A percentile compares a stretch with the other conserved stretches of the same genome.
phyloP scores from a whole-genome alignment of 2,797 vertebrate genomes.

The Notolepis coatsorum region DNA sequence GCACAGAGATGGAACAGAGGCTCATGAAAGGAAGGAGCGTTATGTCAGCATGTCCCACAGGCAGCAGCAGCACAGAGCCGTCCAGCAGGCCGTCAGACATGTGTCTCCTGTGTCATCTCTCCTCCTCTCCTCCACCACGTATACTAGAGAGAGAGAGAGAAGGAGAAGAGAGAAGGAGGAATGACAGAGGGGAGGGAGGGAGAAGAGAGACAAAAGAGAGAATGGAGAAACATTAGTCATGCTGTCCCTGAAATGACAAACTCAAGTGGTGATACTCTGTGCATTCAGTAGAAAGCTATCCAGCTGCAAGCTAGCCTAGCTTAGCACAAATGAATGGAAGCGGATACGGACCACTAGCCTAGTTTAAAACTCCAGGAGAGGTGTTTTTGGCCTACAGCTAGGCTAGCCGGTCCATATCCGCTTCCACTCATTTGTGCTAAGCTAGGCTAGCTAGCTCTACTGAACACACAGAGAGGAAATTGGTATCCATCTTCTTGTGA shows the following conservation, averaged over 20 bases:
- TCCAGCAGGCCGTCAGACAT: conserved; percentile 96
- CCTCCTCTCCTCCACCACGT: conserved; percentile 93
- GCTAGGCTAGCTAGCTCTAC: too few relatives aligned
- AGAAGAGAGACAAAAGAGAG: neutral
- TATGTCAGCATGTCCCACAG: conserved; percentile 98
- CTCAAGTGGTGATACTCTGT: conserved; percentile 22
- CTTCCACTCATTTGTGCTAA: too few relatives aligned
- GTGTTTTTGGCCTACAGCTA: too few relatives aligned
- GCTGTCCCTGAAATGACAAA: conserved; percentile 16
- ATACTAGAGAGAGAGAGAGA: conserved; percentile 78
- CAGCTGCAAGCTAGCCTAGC: too few relatives aligned
- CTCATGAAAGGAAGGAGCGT: conserved; percentile 20
- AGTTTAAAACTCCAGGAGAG: too few relatives aligned
- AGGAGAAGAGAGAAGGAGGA: neutral
- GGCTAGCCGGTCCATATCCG: too few relatives aligned
- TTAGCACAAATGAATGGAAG: too few relatives aligned
- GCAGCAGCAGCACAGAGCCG: conserved; percentile 96
- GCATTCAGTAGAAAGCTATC: too few relatives aligned
- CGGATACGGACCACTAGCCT: too few relatives aligned
- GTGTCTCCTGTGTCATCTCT: conserved; percentile 87
- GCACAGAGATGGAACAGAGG: neutral
- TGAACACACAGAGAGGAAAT: too few relatives aligned
- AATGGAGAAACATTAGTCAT: conserved; percentile 20
- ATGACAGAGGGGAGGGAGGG: neutral
- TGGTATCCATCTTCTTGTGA: too few relatives aligned